Evolutionary conservation across 2,797 vertebrate species (phyloP).

Genomic region (Alcedo atthis): DNA sequence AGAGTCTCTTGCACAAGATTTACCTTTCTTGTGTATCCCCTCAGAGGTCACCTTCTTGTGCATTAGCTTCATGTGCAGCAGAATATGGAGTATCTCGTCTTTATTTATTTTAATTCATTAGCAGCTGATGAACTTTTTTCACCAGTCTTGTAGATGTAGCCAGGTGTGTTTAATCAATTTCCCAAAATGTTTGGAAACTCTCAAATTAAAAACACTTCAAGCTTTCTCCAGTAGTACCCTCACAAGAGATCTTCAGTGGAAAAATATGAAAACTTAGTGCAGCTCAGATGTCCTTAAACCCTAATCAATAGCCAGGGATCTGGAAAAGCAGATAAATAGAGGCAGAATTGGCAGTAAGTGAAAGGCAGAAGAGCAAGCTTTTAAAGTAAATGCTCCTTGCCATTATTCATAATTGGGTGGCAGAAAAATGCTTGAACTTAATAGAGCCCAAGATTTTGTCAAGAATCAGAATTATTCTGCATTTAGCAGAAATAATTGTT

Average conservation of each 20-base stretch:
- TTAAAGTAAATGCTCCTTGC: neutral
- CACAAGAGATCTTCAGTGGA: neutral
- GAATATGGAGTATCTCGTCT: neutral
- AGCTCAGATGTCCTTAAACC: neutral
- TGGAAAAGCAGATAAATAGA: neutral
- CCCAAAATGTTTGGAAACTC: neutral
- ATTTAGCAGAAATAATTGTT: neutral
- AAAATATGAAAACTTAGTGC: neutral
- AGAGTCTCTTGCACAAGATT: neutral
- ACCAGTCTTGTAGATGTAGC: neutral
- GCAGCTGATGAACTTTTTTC: neutral
- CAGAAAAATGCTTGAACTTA: neutral
- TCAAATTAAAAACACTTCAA: neutral
- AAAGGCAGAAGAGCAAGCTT: neutral
- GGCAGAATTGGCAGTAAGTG: neutral
- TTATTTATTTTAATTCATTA: neutral
- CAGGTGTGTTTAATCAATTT: neutral
- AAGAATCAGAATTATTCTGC: neutral
- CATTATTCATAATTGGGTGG: fast-evolving
- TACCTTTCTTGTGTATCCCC: fast-evolving
- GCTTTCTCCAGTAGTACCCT: neutral
- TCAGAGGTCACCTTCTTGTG: fast-evolving
- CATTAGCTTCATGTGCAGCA: fast-evolving
- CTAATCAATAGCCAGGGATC: neutral
- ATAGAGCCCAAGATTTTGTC: neutral